Conservation (phyloP, 2,797 vertebrate genomes). For the Echiichthys vipera region DNA sequence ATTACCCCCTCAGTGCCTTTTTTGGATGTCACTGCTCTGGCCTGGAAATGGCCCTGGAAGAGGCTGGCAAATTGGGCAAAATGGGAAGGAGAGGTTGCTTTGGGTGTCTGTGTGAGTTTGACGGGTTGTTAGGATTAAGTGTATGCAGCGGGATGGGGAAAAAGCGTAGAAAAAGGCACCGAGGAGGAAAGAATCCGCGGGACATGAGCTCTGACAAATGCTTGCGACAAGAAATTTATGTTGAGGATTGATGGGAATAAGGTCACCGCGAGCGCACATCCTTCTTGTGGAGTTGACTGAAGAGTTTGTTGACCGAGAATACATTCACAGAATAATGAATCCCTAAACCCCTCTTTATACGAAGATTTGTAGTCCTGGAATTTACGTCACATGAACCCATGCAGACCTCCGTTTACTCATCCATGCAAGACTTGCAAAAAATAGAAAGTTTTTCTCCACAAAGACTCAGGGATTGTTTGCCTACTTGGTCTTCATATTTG, state of each 20-base stretch:
- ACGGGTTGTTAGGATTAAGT: constrained; percentile 47
- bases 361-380: no score
- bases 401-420: no score
- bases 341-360: no score
- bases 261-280: constrained; percentile 8
- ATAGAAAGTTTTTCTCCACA: background rate
- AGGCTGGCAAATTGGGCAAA: constrained; percentile 27
- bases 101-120: background rate
- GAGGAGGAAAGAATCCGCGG: constrained; percentile 42
- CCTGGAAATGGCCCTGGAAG: constrained; percentile 45
- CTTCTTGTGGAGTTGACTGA: background rate
- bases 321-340: constrained; percentile 19
- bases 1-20: constrained; percentile 67
- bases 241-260: constrained; percentile 31
- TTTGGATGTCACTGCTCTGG: constrained; percentile 39
- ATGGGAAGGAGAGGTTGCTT: background rate
- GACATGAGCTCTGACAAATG: constrained; percentile 17
- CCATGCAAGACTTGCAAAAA: no score
- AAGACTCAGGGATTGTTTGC: background rate
- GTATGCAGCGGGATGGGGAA: constrained; percentile 34
- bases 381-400: no score
- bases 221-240: constrained; percentile 47
- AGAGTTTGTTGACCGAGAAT: constrained; percentile 9
- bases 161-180: constrained; percentile 14
- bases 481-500: background rate